phyloP scores from a whole-genome alignment of 2,888 invertebrate species.

The Volucella inflata region DNA sequence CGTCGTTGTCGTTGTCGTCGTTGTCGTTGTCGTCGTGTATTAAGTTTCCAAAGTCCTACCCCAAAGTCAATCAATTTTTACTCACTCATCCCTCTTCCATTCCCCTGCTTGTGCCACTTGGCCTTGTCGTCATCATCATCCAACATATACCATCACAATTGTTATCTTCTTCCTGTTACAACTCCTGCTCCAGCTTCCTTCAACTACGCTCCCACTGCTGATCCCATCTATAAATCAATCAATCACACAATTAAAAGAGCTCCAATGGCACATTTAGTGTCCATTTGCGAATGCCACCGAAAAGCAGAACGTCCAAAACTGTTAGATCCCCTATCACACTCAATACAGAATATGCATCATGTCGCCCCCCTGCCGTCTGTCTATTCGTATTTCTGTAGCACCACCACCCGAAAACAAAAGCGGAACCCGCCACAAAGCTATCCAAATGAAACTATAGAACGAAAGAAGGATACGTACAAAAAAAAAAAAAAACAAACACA shows the following conservation, averaged over 20 bases:
- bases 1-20: conserved; percentile 32
- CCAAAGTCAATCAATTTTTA: conserved; percentile 75
- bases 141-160: conserved; percentile 34
- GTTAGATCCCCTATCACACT: conserved; percentile 68
- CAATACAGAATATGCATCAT: conserved; percentile 16
- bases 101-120: conserved; percentile 12
- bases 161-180: conserved; percentile 27
- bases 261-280: conserved; percentile 80
- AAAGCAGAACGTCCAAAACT: conserved; percentile 72
- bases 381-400: no score
- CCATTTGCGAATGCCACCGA: conserved; percentile 77
- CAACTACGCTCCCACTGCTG: conserved; percentile 11
- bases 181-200: conserved; percentile 13
- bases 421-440: conserved; percentile 49
- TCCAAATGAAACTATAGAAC: conserved; percentile 10
- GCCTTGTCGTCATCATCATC: conserved; percentile 40
- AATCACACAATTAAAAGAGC: conserved; percentile 81
- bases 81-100: conserved; percentile 8
- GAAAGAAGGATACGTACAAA: no score
- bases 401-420: conserved; percentile 61
- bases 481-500: background rate
- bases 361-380: background rate
- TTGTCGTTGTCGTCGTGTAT: conserved; percentile 55
- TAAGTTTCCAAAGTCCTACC: conserved; percentile 73
- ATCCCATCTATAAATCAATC: conserved; percentile 80